These are phyloP conservation scores for Falco novaeseelandiae DNA, from an alignment of 2,797 vertebrate genomes.

Conservation along the genomic window DNA sequence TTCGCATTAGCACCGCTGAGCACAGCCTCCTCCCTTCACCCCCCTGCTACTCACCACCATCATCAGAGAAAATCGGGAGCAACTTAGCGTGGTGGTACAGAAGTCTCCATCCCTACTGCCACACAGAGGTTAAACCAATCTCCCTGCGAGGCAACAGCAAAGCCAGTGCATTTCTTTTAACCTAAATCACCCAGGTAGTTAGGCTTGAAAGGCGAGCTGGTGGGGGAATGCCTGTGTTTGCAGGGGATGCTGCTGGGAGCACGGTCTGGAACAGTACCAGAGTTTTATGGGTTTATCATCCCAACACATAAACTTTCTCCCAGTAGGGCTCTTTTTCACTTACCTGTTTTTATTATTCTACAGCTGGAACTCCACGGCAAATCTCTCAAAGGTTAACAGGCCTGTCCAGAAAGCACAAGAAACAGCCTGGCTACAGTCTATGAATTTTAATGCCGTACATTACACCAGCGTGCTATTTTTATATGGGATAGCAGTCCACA, in stretches of 20 bases:
- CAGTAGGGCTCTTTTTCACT: conserved; percentile 19
- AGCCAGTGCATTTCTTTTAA: background rate
- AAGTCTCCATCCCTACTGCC: background rate
- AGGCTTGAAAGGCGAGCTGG: background rate
- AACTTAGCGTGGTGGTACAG: background rate
- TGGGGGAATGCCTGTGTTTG: background rate
- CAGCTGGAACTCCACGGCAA: conserved; percentile 5
- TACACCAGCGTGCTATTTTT: conserved; percentile 70
- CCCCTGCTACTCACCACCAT: background rate
- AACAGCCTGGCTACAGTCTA: background rate
- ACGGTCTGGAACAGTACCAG: background rate
- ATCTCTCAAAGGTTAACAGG: conserved; percentile 67
- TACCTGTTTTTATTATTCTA: conserved; percentile 51
- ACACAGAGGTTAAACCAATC: background rate
- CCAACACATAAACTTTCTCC: conserved; percentile 5
- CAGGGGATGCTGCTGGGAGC: background rate
- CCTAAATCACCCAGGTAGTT: background rate
- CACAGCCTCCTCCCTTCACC: background rate
- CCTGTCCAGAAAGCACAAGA: conserved; percentile 44
- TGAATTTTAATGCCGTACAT: conserved; percentile 70
- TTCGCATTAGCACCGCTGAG: background rate
- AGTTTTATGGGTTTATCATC: conserved; percentile 36
- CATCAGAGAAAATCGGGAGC: background rate
- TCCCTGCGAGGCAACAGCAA: background rate
- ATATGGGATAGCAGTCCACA: conserved; percentile 29